These are phyloP conservation scores for Pteria penguin DNA, from an alignment of 2,888 invertebrate species.

Conservation along the genomic window DNA sequence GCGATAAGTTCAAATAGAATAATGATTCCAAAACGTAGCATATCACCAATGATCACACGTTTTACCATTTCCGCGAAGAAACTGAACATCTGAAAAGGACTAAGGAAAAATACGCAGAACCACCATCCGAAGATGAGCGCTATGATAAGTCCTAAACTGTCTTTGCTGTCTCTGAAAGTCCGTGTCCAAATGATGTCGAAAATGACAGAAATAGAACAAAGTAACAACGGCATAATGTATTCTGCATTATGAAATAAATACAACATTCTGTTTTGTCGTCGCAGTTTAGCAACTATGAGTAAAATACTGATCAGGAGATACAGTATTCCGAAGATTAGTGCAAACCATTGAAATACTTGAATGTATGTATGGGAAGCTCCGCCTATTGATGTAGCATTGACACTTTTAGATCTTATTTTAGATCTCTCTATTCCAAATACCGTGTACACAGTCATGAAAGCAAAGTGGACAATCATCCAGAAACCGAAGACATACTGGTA, in stretches of 20 bases:
- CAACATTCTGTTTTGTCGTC: conserved; percentile 11
- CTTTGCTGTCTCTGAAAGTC: conserved; percentile 46
- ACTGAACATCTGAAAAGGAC: conserved; percentile 63
- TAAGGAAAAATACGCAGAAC: conserved; percentile 65
- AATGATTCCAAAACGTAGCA: conserved; percentile 59
- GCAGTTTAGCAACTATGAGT: conserved; percentile 24
- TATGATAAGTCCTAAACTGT: conserved; percentile 49
- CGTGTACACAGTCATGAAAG: conserved; percentile 56
- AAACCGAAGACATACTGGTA: conserved; percentile 52
- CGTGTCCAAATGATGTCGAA: conserved; percentile 47
- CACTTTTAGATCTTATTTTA: not conserved
- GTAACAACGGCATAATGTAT: conserved; percentile 51
- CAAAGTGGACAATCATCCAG: conserved; percentile 59
- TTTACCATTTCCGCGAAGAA: conserved; percentile 71
- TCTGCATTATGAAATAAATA: conserved; percentile 46
- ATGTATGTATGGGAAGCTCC: conserved; percentile 35
- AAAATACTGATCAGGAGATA: conserved; percentile 29
- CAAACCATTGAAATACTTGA: conserved; percentile 37
- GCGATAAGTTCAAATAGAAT: conserved; percentile 60
- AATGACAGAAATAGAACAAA: conserved; percentile 56
- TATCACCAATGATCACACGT: conserved; percentile 62
- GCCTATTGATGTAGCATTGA: not conserved
- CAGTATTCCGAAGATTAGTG: conserved; percentile 47
- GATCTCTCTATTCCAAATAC: conserved; percentile 1
- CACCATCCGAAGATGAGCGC: conserved; percentile 67